phyloP scores from a whole-genome alignment of 2,797 vertebrate genomes.

The Pseudochirops corinnae region DNA sequence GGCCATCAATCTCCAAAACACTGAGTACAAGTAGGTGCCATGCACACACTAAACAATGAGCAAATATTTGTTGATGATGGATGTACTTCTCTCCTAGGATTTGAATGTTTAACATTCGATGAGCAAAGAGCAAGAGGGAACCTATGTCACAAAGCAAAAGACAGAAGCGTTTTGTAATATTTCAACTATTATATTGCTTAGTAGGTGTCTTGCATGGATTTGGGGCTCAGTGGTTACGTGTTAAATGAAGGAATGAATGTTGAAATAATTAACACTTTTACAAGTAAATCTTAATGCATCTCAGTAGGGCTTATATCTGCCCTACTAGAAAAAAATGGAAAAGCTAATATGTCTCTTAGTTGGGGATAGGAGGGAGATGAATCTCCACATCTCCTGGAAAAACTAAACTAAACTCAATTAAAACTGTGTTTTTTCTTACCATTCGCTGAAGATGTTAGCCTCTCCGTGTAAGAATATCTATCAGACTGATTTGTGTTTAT shows the following conservation, averaged over 20 bases:
- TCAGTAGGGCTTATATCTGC: not conserved
- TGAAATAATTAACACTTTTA: not conserved
- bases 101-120: not conserved
- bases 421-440: not conserved
- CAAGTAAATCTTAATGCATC: not conserved
- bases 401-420: not conserved
- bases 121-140: not conserved
- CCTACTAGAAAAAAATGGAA: not conserved
- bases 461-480: not conserved
- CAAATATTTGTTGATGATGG: not conserved
- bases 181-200: not conserved
- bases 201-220: not conserved
- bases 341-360: not conserved
- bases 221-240: not conserved
- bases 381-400: not conserved
- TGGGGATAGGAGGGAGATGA: not conserved
- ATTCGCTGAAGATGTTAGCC: not conserved
- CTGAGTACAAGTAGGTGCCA: not conserved
- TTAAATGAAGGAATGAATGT: not conserved
- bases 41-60: not conserved
- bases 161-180: not conserved
- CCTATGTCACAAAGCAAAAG: not conserved
- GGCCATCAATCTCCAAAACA: not conserved
- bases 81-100: not conserved
- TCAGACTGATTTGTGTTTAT: not conserved